These are phyloP conservation scores for Lepetodrilus schrolli DNA, from an alignment of 2,888 invertebrate genomes.

Conservation along the genomic window DNA sequence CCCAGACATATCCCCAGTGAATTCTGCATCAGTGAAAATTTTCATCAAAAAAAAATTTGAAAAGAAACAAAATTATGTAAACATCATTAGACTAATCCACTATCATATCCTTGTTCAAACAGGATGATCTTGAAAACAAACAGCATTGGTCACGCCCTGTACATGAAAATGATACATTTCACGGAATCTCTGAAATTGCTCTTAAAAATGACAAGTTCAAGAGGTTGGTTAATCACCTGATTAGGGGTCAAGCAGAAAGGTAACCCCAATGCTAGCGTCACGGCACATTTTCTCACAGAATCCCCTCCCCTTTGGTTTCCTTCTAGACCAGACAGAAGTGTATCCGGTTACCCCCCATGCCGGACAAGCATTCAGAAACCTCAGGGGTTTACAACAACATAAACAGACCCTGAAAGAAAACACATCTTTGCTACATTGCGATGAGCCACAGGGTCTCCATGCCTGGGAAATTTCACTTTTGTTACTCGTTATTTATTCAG, in stretches of 20 bases:
- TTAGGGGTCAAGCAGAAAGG: slow-evolving; percentile 24
- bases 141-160: not conserved
- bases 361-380: not conserved
- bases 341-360: slow-evolving; percentile 1
- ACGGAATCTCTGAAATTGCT: slow-evolving; percentile 1
- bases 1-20: not conserved
- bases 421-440: slow-evolving; percentile 13
- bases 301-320: slow-evolving; percentile 11
- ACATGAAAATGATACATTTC: slow-evolving; percentile 8
- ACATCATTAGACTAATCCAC: slow-evolving; percentile 18
- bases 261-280: slow-evolving; percentile 6
- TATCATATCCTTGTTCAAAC: not conserved
- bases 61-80: slow-evolving; percentile 10
- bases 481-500: slow-evolving; percentile 13
- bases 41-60: not conserved
- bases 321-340: not conserved
- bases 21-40: not conserved
- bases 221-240: slow-evolving; percentile 5
- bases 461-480: slow-evolving; percentile 7
- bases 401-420: slow-evolving; percentile 23
- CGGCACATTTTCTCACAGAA: slow-evolving; percentile 18
- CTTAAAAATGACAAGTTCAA: not conserved
- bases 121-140: slow-evolving; percentile 11
- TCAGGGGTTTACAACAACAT: slow-evolving; percentile 13
- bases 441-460: not conserved